phyloP scores from a whole-genome alignment of 2,113 vertebrate species.

The Pholis gunnellus region DNA sequence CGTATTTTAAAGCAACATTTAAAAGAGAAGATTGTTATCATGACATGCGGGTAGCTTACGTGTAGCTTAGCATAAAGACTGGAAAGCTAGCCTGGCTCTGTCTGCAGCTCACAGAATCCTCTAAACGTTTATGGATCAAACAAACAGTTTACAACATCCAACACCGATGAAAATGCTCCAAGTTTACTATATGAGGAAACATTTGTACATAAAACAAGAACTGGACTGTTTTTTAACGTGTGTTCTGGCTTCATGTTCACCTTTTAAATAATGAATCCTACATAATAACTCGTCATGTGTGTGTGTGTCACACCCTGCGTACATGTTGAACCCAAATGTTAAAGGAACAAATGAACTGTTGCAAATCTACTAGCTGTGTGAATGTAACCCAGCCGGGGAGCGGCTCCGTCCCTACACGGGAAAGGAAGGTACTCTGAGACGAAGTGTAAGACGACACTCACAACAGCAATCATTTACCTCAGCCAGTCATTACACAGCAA shows the following conservation, averaged over 20 bases:
- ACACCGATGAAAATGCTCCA: neutral
- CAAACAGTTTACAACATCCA: neutral
- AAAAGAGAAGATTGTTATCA: no score
- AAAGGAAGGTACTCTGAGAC: conserved; percentile 37
- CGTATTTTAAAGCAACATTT: no score
- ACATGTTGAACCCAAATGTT: no score
- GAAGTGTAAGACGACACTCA: conserved; percentile 63
- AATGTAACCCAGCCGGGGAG: conserved; percentile 25
- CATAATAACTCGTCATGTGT: neutral
- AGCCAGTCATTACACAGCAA: conserved; percentile 24
- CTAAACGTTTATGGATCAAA: neutral
- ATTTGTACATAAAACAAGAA: neutral
- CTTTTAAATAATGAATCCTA: neutral
- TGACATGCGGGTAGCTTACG: no score
- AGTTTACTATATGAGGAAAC: neutral
- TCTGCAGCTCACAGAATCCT: no score
- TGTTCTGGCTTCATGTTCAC: neutral
- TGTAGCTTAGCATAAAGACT: no score
- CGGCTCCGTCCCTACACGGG: neutral
- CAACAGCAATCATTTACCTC: conserved; percentile 58
- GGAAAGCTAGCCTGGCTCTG: no score
- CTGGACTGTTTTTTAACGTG: neutral
- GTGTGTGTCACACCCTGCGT: neutral
- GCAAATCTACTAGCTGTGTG: neutral
- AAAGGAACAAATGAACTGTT: neutral